Evolutionary conservation across 2,113 vertebrate species (phyloP).

Genomic region (Eudorcas thomsonii): DNA sequence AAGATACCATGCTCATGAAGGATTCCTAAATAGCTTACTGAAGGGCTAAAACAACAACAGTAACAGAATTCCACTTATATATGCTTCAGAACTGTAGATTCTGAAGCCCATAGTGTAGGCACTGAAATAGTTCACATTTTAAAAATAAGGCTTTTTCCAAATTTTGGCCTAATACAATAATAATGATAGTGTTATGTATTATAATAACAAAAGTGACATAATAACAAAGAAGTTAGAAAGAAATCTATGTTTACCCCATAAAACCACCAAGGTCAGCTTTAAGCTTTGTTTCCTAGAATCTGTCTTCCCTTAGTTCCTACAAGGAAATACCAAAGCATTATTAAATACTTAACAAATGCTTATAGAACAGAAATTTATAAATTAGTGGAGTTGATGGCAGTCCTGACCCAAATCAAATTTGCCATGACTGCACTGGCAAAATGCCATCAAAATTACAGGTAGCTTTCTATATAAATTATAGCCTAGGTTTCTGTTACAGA

Average conservation of each 20-base stretch:
- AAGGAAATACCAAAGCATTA: conserved; percentile 26
- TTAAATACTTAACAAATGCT: neutral
- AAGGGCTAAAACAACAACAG: neutral
- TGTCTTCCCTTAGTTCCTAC: neutral
- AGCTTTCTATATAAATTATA: neutral
- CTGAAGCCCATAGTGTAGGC: neutral
- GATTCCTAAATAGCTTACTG: neutral
- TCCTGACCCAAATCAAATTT: neutral
- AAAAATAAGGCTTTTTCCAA: neutral
- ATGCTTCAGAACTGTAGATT: neutral
- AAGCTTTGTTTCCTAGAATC: conserved; percentile 20
- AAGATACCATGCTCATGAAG: neutral
- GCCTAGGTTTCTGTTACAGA: neutral
- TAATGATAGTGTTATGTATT: neutral
- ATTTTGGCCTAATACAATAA: neutral
- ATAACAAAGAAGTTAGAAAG: neutral
- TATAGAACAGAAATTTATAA: conserved; percentile 4
- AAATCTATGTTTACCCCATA: neutral
- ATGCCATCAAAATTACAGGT: conserved; percentile 18
- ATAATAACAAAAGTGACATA: neutral
- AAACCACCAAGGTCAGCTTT: neutral
- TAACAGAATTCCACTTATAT: neutral
- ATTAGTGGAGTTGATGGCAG: neutral
- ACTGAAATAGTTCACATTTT: conserved; percentile 8
- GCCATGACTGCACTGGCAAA: neutral